Percentiles rank a stretch among this genome's conserved stretches.
These are phyloP conservation scores for Pristionchus fissidentatus DNA, from an alignment of 2,888 invertebrate genomes.

Conservation along the genomic window DNA sequence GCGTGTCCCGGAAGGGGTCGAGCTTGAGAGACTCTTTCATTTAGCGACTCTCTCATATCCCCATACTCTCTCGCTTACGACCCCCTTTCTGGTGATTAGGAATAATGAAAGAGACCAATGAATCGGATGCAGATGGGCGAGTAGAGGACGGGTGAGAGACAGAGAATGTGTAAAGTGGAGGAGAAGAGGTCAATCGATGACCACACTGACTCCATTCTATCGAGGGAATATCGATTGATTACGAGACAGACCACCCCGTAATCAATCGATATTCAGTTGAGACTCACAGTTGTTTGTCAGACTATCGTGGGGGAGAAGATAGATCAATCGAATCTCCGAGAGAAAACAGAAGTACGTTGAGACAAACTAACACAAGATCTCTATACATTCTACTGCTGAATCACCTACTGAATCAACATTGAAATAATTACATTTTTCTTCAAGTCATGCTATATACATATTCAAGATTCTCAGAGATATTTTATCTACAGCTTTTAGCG, in stretches of 20 bases:
- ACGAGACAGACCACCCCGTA: background rate
- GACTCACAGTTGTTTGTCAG: background rate
- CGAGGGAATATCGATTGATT: slow-evolving; percentile 12
- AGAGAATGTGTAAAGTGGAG: slow-evolving; percentile 31
- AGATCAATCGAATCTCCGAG: background rate
- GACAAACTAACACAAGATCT: background rate
- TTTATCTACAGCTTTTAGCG: background rate
- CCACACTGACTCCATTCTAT: slow-evolving; percentile 9
- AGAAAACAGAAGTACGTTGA: background rate
- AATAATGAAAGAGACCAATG: too few relatives aligned
- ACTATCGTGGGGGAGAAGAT: background rate
- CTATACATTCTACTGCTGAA: background rate
- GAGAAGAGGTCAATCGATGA: slow-evolving; percentile 45
- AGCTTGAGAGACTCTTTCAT: too few relatives aligned
- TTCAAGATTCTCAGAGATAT: too few relatives aligned
- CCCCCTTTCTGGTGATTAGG: too few relatives aligned
- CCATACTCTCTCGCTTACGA: too few relatives aligned
- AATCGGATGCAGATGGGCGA: background rate
- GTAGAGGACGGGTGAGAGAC: slow-evolving; percentile 22
- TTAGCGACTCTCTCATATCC: too few relatives aligned
- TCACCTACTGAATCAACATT: background rate
- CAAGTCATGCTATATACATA: too few relatives aligned
- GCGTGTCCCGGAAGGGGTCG: too few relatives aligned
- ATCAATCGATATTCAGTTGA: background rate
- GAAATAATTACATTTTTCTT: background rate